Base-by-base conservation (phyloP, 64 coral and sea anemone genomes). In the Hydrozoanthus tunicans region DNA sequence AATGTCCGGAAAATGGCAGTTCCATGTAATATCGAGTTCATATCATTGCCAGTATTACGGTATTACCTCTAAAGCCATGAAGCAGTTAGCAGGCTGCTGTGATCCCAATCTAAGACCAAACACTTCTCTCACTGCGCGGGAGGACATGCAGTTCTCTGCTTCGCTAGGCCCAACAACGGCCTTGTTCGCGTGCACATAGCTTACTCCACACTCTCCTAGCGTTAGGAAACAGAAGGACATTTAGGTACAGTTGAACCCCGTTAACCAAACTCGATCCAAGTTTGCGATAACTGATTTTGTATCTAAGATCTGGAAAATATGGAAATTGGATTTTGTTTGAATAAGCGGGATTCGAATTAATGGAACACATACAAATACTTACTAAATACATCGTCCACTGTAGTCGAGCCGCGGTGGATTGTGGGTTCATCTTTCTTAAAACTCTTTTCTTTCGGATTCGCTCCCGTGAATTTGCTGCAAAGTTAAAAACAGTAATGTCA, bases 81-180 rank as follows among this genome's bases (percentile, higher is more conserved):
- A 98, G 27, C 96, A 98, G 78, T 98, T 98, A 12, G 96, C 96
- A 23, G 96, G 96, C 83, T 95, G 96, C 83, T 98, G 93, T 5
- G 96, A 98, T 64, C 84, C 94, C 77, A 93, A 91, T 9, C 73
- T 89, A 10, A 98, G 89, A 59, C 93, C 93, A 84, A 98, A 98
- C 65, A 98, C 96, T 77, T 98, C 96, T 59, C 92, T 86, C 58
- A 98, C 77, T 9, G 96, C 96, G 65, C 84, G 89, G 10, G 91
- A 94, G 0, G 96, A 89, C 96, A 98, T 98, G 71, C 93, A 92
- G 69, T 94, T 93, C 81, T 98, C 96, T 9, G 93, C 96, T 64
- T 95, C 82, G 78, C 93, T 98, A 11, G 96, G 82, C 12, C 94
- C 90, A 11, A 98, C 89, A 6, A 98, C 79, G 6, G 83, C 10